These are phyloP conservation scores for Sebastes itinus DNA, from an alignment of 2,797 vertebrate genomes.

Conservation along the genomic window DNA sequence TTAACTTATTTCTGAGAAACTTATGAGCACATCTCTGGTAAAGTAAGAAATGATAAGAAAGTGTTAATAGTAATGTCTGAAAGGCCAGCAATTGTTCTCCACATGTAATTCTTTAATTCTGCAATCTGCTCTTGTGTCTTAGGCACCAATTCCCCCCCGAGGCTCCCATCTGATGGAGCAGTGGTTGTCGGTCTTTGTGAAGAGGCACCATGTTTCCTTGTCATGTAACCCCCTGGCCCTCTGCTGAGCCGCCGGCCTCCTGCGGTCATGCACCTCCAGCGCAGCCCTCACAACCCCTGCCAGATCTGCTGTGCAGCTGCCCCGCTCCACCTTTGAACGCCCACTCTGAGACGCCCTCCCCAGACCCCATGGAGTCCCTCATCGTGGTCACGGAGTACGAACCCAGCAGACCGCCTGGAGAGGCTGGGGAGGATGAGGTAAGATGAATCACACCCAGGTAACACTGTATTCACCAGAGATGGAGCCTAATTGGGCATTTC, in stretches of 20 bases:
- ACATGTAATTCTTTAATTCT: constrained; percentile 1
- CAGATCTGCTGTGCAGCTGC: constrained; percentile 84
- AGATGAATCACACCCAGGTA: constrained; percentile 3
- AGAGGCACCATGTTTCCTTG: constrained; percentile 87
- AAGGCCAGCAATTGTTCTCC: background rate
- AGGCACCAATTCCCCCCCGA: constrained; percentile 20
- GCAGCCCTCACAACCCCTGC: constrained; percentile 75
- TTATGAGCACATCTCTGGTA: too few species aligned
- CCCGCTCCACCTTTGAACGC: constrained; percentile 65
- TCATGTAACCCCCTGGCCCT: constrained; percentile 82
- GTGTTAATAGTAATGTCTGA: background rate
- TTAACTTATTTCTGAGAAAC: too few species aligned
- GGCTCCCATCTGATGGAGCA: constrained; percentile 70
- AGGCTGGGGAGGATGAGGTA: constrained; percentile 68
- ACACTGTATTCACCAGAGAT: background rate
- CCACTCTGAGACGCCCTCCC: constrained; percentile 69
- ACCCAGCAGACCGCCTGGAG: constrained; percentile 66
- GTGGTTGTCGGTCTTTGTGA: constrained; percentile 64
- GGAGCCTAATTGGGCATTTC: background rate
- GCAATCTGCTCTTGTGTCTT: constrained; percentile 1
- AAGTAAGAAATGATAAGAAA: background rate
- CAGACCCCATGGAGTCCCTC: constrained; percentile 91
- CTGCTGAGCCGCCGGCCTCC: constrained; percentile 68
- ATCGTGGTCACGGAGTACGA: constrained; percentile 93
- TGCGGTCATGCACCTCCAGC: constrained; percentile 73